Evolutionary conservation across 2,888 invertebrate genomes (phyloP).

Genomic region (Nasonovia ribisnigri): DNA sequence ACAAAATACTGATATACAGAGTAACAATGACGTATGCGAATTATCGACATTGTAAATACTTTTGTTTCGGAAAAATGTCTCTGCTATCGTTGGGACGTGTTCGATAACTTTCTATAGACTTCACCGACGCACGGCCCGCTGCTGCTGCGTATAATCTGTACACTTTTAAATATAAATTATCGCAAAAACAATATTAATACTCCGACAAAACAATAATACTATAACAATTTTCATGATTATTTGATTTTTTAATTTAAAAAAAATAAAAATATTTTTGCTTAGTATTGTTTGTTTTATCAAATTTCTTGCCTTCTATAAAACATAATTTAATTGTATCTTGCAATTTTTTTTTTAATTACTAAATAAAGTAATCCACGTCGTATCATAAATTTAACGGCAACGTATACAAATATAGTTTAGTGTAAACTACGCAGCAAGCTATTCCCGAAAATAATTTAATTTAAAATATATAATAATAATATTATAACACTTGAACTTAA

Average conservation of each 20-base stretch:
- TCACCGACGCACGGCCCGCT: not conserved
- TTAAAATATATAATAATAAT: conserved; percentile 29
- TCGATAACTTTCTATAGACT: not conserved
- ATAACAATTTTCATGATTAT: no score
- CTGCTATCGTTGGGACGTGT: not conserved
- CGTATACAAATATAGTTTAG: not conserved
- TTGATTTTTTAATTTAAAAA: no score
- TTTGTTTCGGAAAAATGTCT: not conserved
- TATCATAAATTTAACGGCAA: not conserved
- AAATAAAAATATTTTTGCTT: not conserved
- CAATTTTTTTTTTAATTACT: not conserved
- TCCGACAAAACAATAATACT: not conserved
- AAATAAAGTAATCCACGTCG: not conserved
- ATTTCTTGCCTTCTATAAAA: not conserved
- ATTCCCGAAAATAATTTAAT: not conserved
- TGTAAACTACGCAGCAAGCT: not conserved
- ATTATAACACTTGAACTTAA: conserved; percentile 16
- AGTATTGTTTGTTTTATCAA: not conserved
- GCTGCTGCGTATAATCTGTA: not conserved
- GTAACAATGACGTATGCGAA: not conserved
- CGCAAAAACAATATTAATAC: not conserved
- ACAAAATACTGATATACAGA: not conserved
- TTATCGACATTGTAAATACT: not conserved
- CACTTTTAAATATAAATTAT: not conserved
- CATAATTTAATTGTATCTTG: not conserved